phyloP scores from a whole-genome alignment of 1,140 invertebrate genomes.

The Zaprionus vittiger region DNA sequence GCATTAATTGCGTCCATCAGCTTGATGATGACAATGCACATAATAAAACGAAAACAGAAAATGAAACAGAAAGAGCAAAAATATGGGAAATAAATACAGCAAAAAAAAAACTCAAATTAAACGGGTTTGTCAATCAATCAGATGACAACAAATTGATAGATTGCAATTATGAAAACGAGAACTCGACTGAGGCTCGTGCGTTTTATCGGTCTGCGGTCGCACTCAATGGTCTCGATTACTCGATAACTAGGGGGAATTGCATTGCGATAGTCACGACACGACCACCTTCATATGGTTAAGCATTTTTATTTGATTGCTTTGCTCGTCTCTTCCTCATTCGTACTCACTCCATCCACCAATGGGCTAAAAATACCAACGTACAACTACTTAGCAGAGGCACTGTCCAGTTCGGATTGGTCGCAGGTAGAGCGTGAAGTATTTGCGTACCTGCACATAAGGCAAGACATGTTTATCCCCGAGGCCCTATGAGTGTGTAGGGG shows the following conservation, averaged over 20 bases:
- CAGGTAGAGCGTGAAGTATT: slow-evolving; percentile 50
- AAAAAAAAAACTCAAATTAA: slow-evolving; percentile 58
- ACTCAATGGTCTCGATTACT: neutral
- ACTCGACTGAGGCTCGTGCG: slow-evolving; percentile 13
- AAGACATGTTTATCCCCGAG: slow-evolving; percentile 22
- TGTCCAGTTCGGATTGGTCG: slow-evolving; percentile 33
- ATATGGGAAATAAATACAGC: neutral
- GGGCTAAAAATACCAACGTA: neutral
- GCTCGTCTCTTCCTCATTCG: neutral
- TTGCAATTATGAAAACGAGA: slow-evolving; percentile 47
- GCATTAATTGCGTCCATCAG: slow-evolving; percentile 41
- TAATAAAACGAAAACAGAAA: slow-evolving; percentile 16
- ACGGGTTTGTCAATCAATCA: slow-evolving; percentile 76
- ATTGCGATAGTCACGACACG: neutral
- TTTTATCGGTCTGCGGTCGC: neutral
- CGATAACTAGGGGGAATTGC: neutral
- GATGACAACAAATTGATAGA: slow-evolving; percentile 47
- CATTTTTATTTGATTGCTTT: neutral
- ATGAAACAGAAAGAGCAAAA: neutral
- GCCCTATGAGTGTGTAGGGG: slow-evolving; percentile 42
- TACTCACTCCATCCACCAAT: slow-evolving; percentile 9
- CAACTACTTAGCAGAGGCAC: slow-evolving; percentile 12
- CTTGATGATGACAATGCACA: slow-evolving; percentile 31
- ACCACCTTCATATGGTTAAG: slow-evolving; percentile 1
- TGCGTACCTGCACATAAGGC: slow-evolving; percentile 16